Evolutionary conservation across 2,888 invertebrate genomes (phyloP).

Genomic region (Pollenia griseotomentosa): DNA sequence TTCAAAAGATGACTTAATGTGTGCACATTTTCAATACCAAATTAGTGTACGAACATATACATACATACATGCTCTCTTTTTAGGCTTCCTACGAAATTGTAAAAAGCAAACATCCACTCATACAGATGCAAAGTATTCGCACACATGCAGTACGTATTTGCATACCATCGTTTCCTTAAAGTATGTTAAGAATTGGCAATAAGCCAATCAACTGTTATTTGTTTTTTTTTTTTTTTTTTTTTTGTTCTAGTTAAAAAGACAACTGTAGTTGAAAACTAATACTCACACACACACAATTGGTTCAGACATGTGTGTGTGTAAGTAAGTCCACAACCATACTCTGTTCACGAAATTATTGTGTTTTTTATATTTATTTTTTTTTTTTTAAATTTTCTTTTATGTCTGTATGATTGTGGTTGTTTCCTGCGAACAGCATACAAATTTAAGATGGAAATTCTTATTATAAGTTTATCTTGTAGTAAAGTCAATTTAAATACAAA

Average conservation of each 20-base stretch:
- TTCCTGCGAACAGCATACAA: too few species aligned
- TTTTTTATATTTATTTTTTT: neutral
- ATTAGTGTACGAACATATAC: constrained; percentile 43
- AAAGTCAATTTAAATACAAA: too few species aligned
- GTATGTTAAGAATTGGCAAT: constrained; percentile 67
- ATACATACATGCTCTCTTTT: neutral
- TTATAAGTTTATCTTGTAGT: too few species aligned
- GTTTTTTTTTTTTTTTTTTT: too few species aligned
- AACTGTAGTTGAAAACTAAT: constrained; percentile 18
- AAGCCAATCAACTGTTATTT: constrained; percentile 67
- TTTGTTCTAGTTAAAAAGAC: constrained; percentile 31
- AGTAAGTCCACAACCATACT: neutral
- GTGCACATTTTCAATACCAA: constrained; percentile 42
- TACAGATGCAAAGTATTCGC: neutral
- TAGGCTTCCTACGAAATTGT: constrained; percentile 8
- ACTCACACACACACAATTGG: neutral
- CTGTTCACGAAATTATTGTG: too few species aligned
- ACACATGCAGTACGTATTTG: constrained; percentile 18
- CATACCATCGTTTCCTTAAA: constrained; percentile 39
- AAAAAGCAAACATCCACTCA: neutral
- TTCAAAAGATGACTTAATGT: constrained; percentile 52
- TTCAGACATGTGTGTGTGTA: neutral
- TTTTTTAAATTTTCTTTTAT: neutral
- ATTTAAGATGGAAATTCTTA: too few species aligned
- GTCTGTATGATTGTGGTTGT: neutral